phyloP scores from a whole-genome alignment of 2,888 invertebrate genomes.

The Tryphoninae sp. region DNA sequence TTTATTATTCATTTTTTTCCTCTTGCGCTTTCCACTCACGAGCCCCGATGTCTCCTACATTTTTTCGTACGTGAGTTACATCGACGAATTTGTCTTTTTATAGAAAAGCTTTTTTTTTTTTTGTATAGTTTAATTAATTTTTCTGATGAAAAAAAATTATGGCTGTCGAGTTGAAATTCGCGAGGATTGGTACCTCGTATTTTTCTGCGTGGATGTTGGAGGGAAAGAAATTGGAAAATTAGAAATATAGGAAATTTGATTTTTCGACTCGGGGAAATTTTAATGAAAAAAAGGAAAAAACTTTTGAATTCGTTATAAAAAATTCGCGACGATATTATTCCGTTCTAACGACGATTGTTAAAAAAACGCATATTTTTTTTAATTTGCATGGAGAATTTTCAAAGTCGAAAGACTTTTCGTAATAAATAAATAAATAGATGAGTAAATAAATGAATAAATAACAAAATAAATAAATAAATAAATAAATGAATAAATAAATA shows the following conservation, averaged over 20 bases:
- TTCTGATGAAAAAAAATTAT: background rate
- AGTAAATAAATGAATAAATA: no score
- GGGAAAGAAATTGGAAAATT: no score
- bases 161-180: background rate
- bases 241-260: background rate
- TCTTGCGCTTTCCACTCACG: background rate
- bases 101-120: background rate
- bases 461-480: no score
- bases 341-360: no score
- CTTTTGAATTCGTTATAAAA: background rate
- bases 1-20: slow-evolving; percentile 12
- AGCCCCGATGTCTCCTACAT: background rate
- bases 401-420: no score
- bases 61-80: slow-evolving; percentile 2
- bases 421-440: no score
- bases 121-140: background rate
- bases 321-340: background rate
- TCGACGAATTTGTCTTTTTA: background rate
- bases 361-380: no score
- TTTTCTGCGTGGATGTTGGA: no score
- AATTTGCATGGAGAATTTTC: no score
- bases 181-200: background rate
- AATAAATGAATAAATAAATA: no score
- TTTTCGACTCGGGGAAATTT: background rate
- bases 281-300: background rate